These are phyloP conservation scores for Gambusia yucatana DNA, from an alignment of 2,797 vertebrate genomes.

Conservation along the genomic window DNA sequence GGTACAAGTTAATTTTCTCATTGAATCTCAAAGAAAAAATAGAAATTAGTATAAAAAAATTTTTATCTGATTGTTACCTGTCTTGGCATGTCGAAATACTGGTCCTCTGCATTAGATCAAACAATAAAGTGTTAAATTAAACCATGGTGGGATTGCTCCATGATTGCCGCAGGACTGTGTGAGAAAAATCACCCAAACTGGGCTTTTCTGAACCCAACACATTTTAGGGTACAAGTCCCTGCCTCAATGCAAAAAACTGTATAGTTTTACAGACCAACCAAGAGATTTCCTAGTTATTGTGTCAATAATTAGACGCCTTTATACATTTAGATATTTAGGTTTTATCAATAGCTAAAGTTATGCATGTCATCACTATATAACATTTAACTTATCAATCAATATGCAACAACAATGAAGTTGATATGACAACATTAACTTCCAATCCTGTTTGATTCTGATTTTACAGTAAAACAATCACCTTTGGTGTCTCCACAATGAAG, in stretches of 20 bases:
- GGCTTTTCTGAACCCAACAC: neutral
- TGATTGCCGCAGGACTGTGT: neutral
- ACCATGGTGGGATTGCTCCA: neutral
- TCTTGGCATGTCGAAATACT: neutral
- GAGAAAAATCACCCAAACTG: neutral
- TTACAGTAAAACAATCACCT: neutral
- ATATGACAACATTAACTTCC: neutral
- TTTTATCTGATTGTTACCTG: neutral
- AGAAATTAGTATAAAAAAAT: neutral
- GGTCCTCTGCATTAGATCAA: neutral
- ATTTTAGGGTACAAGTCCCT: neutral
- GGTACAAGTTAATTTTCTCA: neutral
- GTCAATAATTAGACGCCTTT: neutral
- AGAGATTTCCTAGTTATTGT: neutral
- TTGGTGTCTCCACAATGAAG: conserved; percentile 1
- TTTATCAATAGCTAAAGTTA: neutral
- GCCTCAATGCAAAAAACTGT: neutral
- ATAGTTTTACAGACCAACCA: neutral
- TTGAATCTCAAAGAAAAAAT: neutral
- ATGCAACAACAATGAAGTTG: neutral
- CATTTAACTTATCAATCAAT: neutral
- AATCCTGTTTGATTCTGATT: neutral
- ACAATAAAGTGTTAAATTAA: neutral
- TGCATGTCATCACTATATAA: neutral
- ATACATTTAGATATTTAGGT: neutral